phyloP scores from a whole-genome alignment of 2,113 vertebrate species.

The Chunga burmeisteri region DNA sequence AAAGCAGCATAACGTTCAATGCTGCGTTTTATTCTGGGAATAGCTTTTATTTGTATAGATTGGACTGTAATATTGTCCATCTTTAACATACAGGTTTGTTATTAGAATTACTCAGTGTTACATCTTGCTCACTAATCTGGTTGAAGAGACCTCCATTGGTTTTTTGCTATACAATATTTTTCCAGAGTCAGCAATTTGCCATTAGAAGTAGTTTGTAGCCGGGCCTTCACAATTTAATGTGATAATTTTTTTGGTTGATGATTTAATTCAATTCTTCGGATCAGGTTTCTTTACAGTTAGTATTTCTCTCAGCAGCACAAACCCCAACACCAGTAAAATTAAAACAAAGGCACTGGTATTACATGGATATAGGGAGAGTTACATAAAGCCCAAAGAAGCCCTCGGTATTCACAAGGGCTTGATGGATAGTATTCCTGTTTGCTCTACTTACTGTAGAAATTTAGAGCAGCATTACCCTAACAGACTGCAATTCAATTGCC shows the following conservation, averaged over 20 bases:
- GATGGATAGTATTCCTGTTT: neutral
- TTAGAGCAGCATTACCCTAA: neutral
- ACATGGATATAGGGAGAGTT: neutral
- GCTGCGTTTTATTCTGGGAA: neutral
- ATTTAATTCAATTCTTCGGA: neutral
- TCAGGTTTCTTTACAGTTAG: neutral
- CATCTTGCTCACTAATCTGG: neutral
- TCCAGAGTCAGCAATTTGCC: neutral
- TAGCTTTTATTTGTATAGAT: neutral
- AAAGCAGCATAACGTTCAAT: neutral
- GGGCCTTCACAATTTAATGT: neutral
- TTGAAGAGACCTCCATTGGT: neutral
- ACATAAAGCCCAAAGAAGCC: neutral
- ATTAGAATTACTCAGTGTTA: neutral
- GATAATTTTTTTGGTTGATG: neutral
- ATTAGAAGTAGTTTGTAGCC: neutral
- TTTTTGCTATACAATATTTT: neutral
- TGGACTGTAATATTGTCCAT: neutral
- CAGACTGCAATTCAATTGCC: neutral
- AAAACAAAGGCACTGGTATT: neutral
- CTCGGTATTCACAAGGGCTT: neutral
- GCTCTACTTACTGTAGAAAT: neutral
- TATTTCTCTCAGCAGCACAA: neutral
- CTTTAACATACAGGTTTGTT: neutral
- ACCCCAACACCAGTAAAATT: neutral